Percentiles rank a stretch among this genome's conserved stretches.
Evolutionary conservation across 2,113 vertebrate genomes (phyloP).

Genomic region (Passer domesticus): DNA sequence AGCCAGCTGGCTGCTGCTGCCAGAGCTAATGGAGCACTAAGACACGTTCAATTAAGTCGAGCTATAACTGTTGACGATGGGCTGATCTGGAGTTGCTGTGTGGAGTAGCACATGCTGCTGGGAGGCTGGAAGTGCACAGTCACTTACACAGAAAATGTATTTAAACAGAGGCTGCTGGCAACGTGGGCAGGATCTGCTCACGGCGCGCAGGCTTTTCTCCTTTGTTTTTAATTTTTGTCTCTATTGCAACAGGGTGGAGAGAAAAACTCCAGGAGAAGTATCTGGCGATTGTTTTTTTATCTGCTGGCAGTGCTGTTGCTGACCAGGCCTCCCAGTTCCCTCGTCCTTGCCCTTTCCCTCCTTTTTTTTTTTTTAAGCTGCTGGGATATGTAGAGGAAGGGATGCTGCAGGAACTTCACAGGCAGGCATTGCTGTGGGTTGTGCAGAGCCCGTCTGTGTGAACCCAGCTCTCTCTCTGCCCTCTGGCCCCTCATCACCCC

Average conservation of each 20-base stretch:
- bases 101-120: not conserved
- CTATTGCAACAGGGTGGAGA: not conserved
- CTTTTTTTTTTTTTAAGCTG: not conserved
- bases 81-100: not conserved
- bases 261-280: not conserved
- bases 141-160: not conserved
- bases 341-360: not conserved
- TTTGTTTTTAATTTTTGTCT: not conserved
- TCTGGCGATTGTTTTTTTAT: not conserved
- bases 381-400: not conserved
- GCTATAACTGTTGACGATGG: not conserved
- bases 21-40: constrained; percentile 21
- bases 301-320: not conserved
- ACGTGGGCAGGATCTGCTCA: fast-evolving
- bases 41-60: not conserved
- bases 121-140: constrained; percentile 3
- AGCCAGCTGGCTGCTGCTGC: not conserved
- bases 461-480: not conserved
- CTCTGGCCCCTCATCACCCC: not conserved
- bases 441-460: fast-evolving
- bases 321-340: not conserved
- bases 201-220: fast-evolving
- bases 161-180: not conserved
- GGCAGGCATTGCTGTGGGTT: not conserved
- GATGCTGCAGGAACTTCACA: not conserved